phyloP scores from a whole-genome alignment of 2,113 vertebrate species.

The Alexandromys fortis region DNA sequence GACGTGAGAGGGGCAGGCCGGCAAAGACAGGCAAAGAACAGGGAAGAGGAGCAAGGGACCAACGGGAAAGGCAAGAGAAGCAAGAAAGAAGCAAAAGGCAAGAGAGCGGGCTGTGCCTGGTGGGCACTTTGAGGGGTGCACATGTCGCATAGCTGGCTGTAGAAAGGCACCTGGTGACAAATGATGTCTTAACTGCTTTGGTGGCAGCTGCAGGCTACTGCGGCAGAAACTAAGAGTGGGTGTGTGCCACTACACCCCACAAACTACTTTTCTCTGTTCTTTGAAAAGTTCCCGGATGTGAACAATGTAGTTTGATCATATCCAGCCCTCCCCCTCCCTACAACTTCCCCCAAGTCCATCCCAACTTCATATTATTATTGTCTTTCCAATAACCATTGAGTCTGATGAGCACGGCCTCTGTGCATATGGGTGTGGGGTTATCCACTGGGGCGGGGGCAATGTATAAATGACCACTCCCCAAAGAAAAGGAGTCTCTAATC shows the following conservation, averaged over 20 bases:
- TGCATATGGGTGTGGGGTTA: not conserved
- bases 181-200: not conserved
- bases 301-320: not conserved
- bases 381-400: not conserved
- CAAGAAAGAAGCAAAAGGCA: too few species aligned
- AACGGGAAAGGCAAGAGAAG: too few species aligned
- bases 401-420: not conserved
- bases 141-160: not conserved
- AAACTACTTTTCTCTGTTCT: not conserved
- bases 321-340: not conserved
- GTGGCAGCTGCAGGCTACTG: not conserved
- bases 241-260: not conserved
- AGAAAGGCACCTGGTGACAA: not conserved
- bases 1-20: not conserved
- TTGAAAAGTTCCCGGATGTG: not conserved
- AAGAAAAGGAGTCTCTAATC: too few species aligned
- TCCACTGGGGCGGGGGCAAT: not conserved
- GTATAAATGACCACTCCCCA: not conserved
- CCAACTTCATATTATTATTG: not conserved
- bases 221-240: not conserved
- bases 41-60: not conserved
- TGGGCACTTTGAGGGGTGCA: not conserved
- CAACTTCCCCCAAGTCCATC: too few species aligned
- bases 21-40: not conserved
- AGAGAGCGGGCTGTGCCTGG: not conserved